Conservation (phyloP, 2,888 invertebrate species). For the Drosophila macrospina region DNA sequence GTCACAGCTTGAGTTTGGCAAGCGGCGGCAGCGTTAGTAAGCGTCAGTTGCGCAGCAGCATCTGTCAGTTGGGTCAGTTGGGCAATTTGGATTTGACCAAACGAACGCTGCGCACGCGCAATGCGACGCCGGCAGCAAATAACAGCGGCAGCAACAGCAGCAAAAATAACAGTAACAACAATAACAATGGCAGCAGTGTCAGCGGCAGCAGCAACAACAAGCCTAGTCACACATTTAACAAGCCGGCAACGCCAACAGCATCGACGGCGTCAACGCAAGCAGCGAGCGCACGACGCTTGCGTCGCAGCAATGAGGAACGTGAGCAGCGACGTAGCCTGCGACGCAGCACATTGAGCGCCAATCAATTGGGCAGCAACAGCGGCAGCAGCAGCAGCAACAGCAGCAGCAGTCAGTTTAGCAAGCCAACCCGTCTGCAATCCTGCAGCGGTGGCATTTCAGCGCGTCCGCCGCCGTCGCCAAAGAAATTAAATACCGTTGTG, state of each 20-base stretch:
- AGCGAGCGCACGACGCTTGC: conserved; percentile 46
- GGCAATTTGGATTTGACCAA: conserved; percentile 76
- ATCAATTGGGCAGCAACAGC: conserved; percentile 16
- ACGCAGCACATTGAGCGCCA: conserved; percentile 39
- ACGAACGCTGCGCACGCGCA: conserved; percentile 83
- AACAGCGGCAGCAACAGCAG: conserved; percentile 6
- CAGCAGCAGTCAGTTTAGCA: conserved; percentile 57
- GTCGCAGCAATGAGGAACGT: conserved; percentile 61
- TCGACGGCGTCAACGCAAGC: conserved; percentile 36
- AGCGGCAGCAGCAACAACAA: conserved; percentile 49
- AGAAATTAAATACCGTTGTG: conserved; percentile 70
- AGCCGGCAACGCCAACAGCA: conserved; percentile 53
- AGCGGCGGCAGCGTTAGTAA: conserved; percentile 63
- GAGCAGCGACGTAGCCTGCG: conserved; percentile 64
- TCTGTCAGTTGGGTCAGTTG: conserved; percentile 47
- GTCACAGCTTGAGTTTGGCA: conserved; percentile 42
- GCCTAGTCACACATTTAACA: conserved; percentile 51
- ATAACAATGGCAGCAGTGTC: conserved; percentile 1
- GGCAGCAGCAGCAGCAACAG: conserved; percentile 23
- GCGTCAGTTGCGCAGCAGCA: conserved; percentile 83
- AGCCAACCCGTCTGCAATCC: conserved; percentile 73
- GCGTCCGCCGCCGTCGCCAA: conserved; percentile 80
- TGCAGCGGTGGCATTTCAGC: conserved; percentile 64
- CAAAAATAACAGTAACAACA: conserved; percentile 49
- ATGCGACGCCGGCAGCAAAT: conserved; percentile 62